Conservation (phyloP, 1,140 invertebrate species). For the Batillaria attramentaria region DNA sequence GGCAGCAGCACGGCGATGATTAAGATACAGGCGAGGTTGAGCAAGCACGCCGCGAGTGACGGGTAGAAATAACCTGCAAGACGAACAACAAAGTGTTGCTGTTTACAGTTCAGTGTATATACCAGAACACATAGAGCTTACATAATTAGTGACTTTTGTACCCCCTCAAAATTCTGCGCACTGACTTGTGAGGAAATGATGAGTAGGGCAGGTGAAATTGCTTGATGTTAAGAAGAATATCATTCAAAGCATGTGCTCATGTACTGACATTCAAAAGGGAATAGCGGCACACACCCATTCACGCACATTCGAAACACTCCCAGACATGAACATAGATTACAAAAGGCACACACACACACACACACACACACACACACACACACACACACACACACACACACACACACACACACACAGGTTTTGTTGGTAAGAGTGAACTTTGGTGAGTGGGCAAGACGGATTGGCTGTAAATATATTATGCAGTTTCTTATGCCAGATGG, state of each 20-base stretch:
- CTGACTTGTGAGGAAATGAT: neutral
- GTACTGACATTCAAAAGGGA: neutral
- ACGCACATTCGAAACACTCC: neutral
- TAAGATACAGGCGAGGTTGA: neutral
- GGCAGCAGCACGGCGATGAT: conserved; percentile 1
- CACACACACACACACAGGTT: conserved; percentile 3
- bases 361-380: neutral
- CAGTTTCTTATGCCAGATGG: too few relatives aligned
- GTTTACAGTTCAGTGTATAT: neutral
- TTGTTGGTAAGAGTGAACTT: too few relatives aligned
- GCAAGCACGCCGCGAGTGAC: neutral
- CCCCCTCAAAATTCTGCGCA: neutral
- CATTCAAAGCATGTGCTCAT: neutral
- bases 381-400: neutral
- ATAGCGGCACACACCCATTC: neutral
- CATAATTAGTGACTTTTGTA: neutral
- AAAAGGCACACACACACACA: neutral
- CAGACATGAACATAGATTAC: neutral
- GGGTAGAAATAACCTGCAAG: conserved; percentile 18
- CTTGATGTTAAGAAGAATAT: neutral
- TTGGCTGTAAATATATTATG: too few relatives aligned
- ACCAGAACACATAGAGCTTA: neutral
- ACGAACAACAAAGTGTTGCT: neutral
- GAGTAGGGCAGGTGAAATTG: neutral
- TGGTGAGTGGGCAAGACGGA: too few relatives aligned